phyloP scores from a whole-genome alignment of 2,797 vertebrate genomes.

The Sebastiscus tertius region DNA sequence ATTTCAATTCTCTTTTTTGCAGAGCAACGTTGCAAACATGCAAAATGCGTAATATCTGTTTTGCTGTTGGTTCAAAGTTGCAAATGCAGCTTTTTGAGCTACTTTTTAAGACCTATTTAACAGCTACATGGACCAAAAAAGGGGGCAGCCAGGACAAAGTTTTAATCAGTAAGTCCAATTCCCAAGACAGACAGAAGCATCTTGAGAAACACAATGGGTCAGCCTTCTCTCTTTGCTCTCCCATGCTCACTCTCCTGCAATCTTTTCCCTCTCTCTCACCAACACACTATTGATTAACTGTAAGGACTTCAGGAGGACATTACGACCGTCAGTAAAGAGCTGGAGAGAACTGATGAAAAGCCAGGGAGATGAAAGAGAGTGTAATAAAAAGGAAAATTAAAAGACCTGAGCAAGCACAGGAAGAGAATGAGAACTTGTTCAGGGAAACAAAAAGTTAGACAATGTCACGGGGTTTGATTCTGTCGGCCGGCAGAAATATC shows the following conservation, averaged over 20 bases:
- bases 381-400: conserved; percentile 9
- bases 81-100: background rate
- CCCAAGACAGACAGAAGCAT: background rate
- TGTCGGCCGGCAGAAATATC: background rate
- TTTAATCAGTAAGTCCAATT: conserved; percentile 7
- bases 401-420: background rate
- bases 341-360: conserved; percentile 19
- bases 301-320: conserved; percentile 8
- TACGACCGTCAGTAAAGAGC: conserved; percentile 8
- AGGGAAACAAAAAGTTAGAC: background rate
- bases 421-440: background rate
- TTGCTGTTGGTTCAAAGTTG: background rate
- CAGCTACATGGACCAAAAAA: background rate
- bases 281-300: conserved; percentile 58
- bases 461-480: background rate
- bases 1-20: background rate
- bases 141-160: background rate
- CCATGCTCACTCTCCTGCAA: conserved; percentile 7
- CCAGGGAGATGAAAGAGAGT: conserved; percentile 16
- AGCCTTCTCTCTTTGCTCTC: background rate
- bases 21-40: background rate
- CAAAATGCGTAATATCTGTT: background rate
- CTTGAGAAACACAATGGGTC: conserved; percentile 12
- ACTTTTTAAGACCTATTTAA: background rate
- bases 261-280: background rate